Conservation (phyloP, 2,888 invertebrate genomes). For the Caenorhabditis wallacei region DNA sequence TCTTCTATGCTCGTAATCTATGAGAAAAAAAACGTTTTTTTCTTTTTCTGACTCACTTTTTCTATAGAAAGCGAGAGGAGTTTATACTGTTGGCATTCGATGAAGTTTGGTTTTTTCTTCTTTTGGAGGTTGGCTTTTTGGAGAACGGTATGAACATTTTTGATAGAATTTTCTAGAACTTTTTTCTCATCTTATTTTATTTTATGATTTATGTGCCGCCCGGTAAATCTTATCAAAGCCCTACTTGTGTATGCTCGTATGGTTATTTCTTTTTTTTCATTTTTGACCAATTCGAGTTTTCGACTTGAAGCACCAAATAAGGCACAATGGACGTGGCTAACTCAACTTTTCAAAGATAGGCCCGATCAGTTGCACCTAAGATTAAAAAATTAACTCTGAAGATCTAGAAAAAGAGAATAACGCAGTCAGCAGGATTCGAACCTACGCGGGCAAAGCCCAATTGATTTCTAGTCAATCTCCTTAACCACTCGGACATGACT, state of each 20-base stretch:
- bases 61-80: constrained; percentile 3
- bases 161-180: neutral
- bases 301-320: too few relatives aligned
- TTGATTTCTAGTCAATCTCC: constrained; percentile 83
- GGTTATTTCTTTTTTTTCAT: too few relatives aligned
- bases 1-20: constrained; percentile 38
- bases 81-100: neutral
- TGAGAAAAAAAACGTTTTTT: constrained; percentile 15
- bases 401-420: constrained; percentile 13
- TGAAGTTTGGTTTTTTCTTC: too few relatives aligned
- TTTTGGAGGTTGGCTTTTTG: neutral
- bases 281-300: too few relatives aligned
- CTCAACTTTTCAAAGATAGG: too few relatives aligned
- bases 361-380: too few relatives aligned
- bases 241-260: too few relatives aligned
- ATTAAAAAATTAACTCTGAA: neutral
- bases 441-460: constrained; percentile 83
- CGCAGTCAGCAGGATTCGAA: constrained; percentile 83
- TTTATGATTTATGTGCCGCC: too few relatives aligned
- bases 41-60: constrained; percentile 15
- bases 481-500: constrained; percentile 82
- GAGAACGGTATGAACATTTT: neutral
- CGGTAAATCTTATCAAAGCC: too few relatives aligned
- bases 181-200: too few relatives aligned
- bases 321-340: too few relatives aligned